phyloP scores from a whole-genome alignment of 2,888 invertebrate genomes.

The Tipula unca region DNA sequence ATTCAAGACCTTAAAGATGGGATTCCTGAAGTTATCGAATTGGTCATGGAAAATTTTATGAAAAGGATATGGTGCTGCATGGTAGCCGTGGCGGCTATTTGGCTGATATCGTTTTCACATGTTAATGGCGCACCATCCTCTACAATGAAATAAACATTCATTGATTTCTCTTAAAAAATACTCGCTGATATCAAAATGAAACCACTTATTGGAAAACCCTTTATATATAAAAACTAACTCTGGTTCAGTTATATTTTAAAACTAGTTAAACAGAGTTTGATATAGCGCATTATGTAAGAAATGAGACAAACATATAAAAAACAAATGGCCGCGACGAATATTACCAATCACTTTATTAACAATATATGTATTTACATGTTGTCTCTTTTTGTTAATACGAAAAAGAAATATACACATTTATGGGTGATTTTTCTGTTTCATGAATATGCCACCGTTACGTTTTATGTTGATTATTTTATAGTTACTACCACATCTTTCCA shows the following conservation, averaged over 20 bases:
- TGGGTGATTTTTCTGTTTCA: background rate
- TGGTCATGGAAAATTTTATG: too few species aligned
- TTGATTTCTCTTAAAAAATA: too few species aligned
- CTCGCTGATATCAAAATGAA: too few species aligned
- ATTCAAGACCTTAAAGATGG: too few species aligned
- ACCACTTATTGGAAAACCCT: too few species aligned
- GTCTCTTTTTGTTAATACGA: background rate
- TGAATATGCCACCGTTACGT: background rate
- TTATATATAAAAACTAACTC: too few species aligned
- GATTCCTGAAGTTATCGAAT: too few species aligned
- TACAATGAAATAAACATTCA: too few species aligned
- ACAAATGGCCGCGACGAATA: background rate
- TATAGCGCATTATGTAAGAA: background rate
- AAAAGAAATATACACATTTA: background rate
- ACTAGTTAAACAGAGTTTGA: background rate
- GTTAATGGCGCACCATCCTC: too few species aligned
- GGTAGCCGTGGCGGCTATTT: too few species aligned
- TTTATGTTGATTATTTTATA: background rate
- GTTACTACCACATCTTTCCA: background rate
- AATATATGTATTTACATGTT: background rate
- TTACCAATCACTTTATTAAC: slow-evolving; percentile 17
- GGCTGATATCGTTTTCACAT: too few species aligned
- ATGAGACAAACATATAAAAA: background rate
- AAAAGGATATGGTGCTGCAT: too few species aligned
- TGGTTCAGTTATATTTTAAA: background rate